phyloP scores from a whole-genome alignment of 2,797 vertebrate species.

The Octomys mimax region DNA sequence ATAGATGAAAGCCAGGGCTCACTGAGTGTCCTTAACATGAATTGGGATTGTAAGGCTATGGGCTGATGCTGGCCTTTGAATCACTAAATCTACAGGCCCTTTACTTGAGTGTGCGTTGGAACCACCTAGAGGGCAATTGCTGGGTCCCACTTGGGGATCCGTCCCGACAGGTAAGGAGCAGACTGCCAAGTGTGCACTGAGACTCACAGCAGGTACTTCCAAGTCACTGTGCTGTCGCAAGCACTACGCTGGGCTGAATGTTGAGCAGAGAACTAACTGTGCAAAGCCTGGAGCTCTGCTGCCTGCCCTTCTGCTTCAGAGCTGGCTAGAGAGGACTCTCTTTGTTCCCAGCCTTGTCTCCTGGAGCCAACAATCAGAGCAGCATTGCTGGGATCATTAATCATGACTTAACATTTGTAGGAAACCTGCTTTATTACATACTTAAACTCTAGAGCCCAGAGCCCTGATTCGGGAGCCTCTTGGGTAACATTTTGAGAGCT shows the following conservation, averaged over 20 bases:
- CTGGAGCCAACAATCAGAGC: background rate
- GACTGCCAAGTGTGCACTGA: background rate
- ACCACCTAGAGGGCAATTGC: background rate
- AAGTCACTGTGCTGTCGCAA: background rate
- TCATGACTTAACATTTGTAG: conserved; percentile 61
- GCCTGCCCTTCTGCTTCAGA: background rate
- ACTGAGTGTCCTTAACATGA: background rate
- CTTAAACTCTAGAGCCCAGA: background rate
- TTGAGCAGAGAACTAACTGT: background rate
- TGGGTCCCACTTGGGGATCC: background rate
- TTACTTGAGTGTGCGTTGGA: background rate
- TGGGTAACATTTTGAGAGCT: conserved; percentile 7
- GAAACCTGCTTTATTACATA: conserved; percentile 41
- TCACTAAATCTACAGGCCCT: background rate
- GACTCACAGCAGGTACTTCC: background rate
- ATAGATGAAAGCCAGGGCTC: background rate
- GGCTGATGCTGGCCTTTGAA: background rate
- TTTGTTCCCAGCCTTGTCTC: background rate
- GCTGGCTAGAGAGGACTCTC: background rate
- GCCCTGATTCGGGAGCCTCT: conserved; percentile 27
- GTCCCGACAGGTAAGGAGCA: background rate
- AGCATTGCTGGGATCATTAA: conserved; percentile 50
- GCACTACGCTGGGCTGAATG: background rate
- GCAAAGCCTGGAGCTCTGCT: background rate
- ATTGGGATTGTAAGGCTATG: background rate